Conservation (phyloP, 2,113 vertebrate species). For the Coreoperca whiteheadi region DNA sequence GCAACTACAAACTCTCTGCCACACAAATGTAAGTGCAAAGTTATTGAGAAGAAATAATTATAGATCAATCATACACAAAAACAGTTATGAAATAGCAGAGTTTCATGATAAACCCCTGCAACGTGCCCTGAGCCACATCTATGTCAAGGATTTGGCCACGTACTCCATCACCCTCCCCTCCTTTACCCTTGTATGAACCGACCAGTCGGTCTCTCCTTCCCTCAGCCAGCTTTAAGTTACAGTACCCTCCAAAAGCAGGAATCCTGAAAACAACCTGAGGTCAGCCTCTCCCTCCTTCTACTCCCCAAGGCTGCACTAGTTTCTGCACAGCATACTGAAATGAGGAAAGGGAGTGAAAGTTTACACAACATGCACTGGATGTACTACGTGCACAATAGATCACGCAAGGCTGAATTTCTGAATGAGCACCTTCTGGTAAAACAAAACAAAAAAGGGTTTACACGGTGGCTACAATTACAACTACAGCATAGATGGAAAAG, state of each 20-base stretch:
- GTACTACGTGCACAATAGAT: background rate
- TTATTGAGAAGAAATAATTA: background rate
- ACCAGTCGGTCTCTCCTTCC: slow-evolving; percentile 13
- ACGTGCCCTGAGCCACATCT: background rate
- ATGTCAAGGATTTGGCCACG: background rate
- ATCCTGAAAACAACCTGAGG: slow-evolving; percentile 65
- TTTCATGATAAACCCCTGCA: slow-evolving; percentile 5
- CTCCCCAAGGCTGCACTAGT: slow-evolving; percentile 29
- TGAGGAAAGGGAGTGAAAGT: slow-evolving; percentile 5
- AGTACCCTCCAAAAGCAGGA: slow-evolving; percentile 45
- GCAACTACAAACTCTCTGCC: background rate
- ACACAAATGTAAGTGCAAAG: background rate
- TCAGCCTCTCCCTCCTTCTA: slow-evolving; percentile 56
- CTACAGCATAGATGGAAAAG: background rate
- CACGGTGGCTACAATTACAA: background rate
- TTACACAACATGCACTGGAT: background rate
- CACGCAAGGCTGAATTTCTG: background rate
- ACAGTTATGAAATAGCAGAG: slow-evolving; percentile 2
- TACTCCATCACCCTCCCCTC: background rate
- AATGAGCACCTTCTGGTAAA: background rate
- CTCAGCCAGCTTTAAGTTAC: slow-evolving; percentile 57
- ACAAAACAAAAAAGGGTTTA: no score
- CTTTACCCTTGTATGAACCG: slow-evolving; percentile 17
- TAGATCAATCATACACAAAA: background rate
- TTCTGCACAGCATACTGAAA: slow-evolving; percentile 20